Percentiles rank a stretch among this genome's conserved stretches.
Evolutionary conservation across 2,113 vertebrate species (phyloP).

Genomic region (Oryzias javanicus): DNA sequence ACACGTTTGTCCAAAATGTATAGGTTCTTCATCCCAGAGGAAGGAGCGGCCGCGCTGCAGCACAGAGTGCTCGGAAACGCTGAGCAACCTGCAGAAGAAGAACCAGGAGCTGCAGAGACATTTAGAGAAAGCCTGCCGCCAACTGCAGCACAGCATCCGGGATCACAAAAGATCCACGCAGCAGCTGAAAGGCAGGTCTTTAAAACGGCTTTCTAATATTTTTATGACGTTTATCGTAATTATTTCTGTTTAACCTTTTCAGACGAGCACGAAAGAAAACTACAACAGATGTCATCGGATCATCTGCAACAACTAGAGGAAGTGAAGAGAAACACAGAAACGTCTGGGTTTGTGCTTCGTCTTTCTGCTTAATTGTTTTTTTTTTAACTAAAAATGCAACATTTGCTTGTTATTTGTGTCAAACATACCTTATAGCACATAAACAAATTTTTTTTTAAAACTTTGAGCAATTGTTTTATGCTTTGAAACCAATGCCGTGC

Average conservation of each 20-base stretch:
- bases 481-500: no score
- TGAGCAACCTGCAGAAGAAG: constrained; percentile 78
- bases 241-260: constrained; percentile 1
- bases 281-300: constrained; percentile 53
- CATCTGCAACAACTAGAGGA: constrained; percentile 60
- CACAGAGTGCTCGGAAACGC: constrained; percentile 69
- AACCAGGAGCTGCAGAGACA: constrained; percentile 83
- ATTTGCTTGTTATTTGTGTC: not conserved
- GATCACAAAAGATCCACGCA: constrained; percentile 77
- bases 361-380: not conserved
- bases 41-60: constrained; percentile 64
- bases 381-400: not conserved
- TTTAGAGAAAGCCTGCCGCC: constrained; percentile 80
- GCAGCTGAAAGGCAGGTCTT: constrained; percentile 73
- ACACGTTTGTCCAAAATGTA: not conserved
- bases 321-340: constrained; percentile 40
- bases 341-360: constrained; percentile 53
- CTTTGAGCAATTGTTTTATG: no score
- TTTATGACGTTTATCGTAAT: no score
- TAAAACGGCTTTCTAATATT: no score
- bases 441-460: no score
- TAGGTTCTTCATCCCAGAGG: constrained; percentile 55
- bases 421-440: no score
- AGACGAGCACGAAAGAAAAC: constrained; percentile 71
- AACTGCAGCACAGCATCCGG: constrained; percentile 82